A percentile compares a stretch with the other conserved stretches of the same genome.
Evolutionary conservation across 2,888 invertebrate genomes (phyloP).

Genomic region (Stenolophus ochropezus): DNA sequence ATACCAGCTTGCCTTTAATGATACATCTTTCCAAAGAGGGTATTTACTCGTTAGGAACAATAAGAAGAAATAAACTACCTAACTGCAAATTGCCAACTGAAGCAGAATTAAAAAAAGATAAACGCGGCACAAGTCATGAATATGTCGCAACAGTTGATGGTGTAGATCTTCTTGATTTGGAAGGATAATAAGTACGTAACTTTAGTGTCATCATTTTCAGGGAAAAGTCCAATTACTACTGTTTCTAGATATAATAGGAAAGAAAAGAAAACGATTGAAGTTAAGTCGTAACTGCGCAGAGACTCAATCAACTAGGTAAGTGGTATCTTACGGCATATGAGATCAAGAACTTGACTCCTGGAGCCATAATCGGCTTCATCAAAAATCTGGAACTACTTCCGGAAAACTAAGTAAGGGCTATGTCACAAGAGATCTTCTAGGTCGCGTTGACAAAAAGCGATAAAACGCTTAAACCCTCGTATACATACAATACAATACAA

Average conservation of each 20-base stretch:
- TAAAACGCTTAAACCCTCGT: too few relatives aligned
- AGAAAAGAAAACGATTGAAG: constrained; percentile 50
- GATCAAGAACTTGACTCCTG: too few relatives aligned
- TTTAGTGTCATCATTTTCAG: constrained; percentile 61
- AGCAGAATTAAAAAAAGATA: constrained; percentile 64
- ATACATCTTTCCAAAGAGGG: constrained; percentile 65
- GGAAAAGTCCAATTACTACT: too few relatives aligned
- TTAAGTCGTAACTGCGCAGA: too few relatives aligned
- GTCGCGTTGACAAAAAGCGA: too few relatives aligned
- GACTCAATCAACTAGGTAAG: too few relatives aligned
- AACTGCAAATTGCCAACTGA: constrained; percentile 67
- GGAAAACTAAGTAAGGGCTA: too few relatives aligned
- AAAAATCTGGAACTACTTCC: too few relatives aligned
- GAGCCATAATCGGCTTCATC: too few relatives aligned
- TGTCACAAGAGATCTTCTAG: too few relatives aligned
- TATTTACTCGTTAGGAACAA: constrained; percentile 67
- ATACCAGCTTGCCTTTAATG: constrained; percentile 65
- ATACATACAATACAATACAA: too few relatives aligned
- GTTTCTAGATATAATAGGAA: constrained; percentile 60
- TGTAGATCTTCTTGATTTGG: constrained; percentile 62
- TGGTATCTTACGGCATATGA: too few relatives aligned
- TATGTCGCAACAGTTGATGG: constrained; percentile 64
- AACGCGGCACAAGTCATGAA: constrained; percentile 64
- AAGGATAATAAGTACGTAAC: constrained; percentile 65
- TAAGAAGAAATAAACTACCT: constrained; percentile 66